Base-by-base conservation (phyloP, 2,888 invertebrate species). In the Phrixothrix hirtus region DNA sequence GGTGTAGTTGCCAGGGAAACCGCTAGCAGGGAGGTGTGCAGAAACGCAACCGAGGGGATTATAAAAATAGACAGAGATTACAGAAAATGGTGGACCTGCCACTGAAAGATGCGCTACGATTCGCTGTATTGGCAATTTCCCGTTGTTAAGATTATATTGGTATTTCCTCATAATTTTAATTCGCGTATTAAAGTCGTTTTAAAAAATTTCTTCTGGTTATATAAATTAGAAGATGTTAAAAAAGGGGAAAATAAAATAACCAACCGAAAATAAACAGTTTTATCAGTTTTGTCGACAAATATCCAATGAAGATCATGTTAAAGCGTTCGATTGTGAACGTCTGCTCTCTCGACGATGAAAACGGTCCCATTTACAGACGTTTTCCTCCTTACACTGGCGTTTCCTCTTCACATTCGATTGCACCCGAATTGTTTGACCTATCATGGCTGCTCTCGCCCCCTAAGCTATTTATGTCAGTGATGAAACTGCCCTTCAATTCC, bases 321-420 rank as follows among this genome's bases (percentile, higher is more conserved):
- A 59, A 56, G 55, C 58, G 60, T 64, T 63, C 65, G 63, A 62
- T 65, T 63, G 61, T 52, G 55, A 55, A 58, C 48, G 55, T 58
- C 64, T 63, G 62, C 60, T 62, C 64, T 68, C 65, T 60, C 60
- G 65, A 69, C 67, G 68, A 60, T 66, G 68, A 68, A 53, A 73
- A 73, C 69, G 69, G 67, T 61, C 69, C 74, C 70, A 73, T 75
- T 74, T 72, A 72, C 74, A 74, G 74, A 69, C 74, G 72, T 74
- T 75, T 74, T 75, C 72, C 73, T 74, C 71, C 73, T 75, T 75
- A 74, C 72, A 69, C 68, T 68, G 69, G 73, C 74, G 68, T 74
- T 75, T 75, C 75, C 74, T 71, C 66, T 75, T 75, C 73, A 74
- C 75, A 67, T 74, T 69, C 73, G 73, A 75, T 73, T 75, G 73